Evolutionary conservation across 2,888 invertebrate species (phyloP).

Genomic region (Sesamia inferens): DNA sequence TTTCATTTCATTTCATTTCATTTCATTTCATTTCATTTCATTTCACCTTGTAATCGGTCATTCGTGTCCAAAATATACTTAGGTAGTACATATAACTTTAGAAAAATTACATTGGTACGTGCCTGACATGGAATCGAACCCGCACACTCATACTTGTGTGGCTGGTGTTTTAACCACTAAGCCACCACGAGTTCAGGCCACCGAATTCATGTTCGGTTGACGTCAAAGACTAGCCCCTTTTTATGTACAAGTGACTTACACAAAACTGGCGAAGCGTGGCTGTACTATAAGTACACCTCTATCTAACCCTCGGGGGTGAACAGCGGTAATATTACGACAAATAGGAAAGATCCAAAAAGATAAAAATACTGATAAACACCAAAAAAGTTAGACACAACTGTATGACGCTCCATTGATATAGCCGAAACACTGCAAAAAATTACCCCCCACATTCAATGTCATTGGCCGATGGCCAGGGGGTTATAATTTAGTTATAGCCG

Average conservation of each 20-base stretch:
- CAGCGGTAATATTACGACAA: too few relatives aligned
- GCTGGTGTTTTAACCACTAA: too few relatives aligned
- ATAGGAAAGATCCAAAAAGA: neutral
- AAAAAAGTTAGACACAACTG: conserved; percentile 1
- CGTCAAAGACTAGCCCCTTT: neutral
- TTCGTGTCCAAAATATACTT: too few relatives aligned
- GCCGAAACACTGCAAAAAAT: conserved; percentile 37
- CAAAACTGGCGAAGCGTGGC: neutral
- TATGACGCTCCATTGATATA: conserved; percentile 28
- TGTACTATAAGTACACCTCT: neutral
- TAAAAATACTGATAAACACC: neutral
- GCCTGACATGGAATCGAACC: too few relatives aligned
- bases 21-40: too few relatives aligned
- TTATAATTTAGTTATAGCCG: conserved; percentile 64
- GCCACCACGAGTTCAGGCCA: too few relatives aligned
- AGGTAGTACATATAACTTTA: too few relatives aligned
- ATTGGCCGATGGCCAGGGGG: conserved; percentile 59
- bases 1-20: too few relatives aligned
- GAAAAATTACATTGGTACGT: too few relatives aligned
- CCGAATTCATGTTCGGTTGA: neutral
- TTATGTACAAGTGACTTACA: neutral
- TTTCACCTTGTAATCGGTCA: too few relatives aligned
- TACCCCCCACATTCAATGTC: conserved; percentile 47
- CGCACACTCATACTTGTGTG: too few relatives aligned
- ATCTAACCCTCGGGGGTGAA: too few relatives aligned